Percentiles rank a stretch among this genome's conserved stretches.
phyloP scores from a whole-genome alignment of 2,113 vertebrate genomes.

The Thryonomys swinderianus region DNA sequence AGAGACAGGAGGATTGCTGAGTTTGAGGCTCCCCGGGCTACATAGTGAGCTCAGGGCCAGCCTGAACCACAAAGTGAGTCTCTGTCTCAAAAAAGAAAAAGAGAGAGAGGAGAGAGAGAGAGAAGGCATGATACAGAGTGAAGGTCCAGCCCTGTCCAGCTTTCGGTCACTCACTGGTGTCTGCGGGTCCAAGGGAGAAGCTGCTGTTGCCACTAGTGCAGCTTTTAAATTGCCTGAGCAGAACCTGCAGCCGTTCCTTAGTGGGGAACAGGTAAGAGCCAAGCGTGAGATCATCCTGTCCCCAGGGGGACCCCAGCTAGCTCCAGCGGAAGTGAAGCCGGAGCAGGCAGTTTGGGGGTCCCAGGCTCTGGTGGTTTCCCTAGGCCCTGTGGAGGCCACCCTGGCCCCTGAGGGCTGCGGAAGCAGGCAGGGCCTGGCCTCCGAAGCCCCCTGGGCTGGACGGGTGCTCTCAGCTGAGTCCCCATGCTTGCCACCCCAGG shows the following conservation, averaged over 20 bases:
- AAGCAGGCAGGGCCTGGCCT: neutral
- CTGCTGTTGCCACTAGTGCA: neutral
- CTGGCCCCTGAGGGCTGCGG: fast-evolving
- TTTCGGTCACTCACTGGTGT: neutral
- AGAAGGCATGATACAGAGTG: neutral
- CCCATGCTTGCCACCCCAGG: neutral
- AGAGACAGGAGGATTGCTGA: too few relatives aligned
- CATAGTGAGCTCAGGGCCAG: too few relatives aligned
- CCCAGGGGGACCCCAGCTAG: neutral
- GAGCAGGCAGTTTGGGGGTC: neutral
- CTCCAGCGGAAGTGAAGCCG: neutral
- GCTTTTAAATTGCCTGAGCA: neutral
- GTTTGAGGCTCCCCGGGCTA: too few relatives aligned
- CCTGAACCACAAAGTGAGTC: too few relatives aligned
- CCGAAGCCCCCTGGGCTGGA: too few relatives aligned
- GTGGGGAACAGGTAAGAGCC: neutral
- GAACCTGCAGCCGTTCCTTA: neutral
- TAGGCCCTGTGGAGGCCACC: neutral
- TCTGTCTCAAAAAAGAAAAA: too few relatives aligned
- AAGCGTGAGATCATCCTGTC: neutral
- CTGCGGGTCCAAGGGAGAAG: neutral
- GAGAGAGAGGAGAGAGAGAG: too few relatives aligned
- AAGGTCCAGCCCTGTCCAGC: neutral
- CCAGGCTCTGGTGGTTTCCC: neutral
- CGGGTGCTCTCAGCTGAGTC: fast-evolving